Base-by-base conservation (phyloP, 2,888 invertebrate genomes). In the Chymomyza fuscimana region DNA sequence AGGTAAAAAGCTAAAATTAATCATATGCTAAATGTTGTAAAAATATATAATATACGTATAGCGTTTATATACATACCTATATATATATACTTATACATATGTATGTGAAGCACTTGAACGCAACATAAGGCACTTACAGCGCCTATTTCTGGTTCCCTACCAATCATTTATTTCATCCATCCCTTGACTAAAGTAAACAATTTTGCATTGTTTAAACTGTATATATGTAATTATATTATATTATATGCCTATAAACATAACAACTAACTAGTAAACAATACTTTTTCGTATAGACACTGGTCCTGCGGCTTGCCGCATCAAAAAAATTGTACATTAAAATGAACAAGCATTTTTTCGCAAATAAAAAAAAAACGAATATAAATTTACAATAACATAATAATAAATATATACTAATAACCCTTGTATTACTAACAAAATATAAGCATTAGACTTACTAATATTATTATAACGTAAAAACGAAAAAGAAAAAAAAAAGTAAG, bases 11-110 rank as follows among this genome's bases (percentile, higher is more conserved):
- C 51, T 12, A 60, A 32, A 56, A 61, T 63, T 16, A n/a, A 19
- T 25, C 15, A 67, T 72, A 82, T 71, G 81, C 76, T 87, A 78
- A 87, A 80, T 88, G 78, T 81, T 87, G 89, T 87, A 84, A 72
- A 82, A 65, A 32, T 61, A 64, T 54, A 10, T 46, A 54, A 50
- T 10, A 19, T 52, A 9, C 7, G 10, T 9, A 56, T 51, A 25
- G 22, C 1, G 16, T 6, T 61, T 58, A 59, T 32, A 65, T 29
- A 56, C 15, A 64, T n/a, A 64, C 0, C 29, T 40, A 46, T 61
- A 64, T 16, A 64, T 52, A 63, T 63, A 63, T 50, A 46, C 22
- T 3, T 36, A 36, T 46, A 50, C 16, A 56, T 68, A 56, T 73
- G 68, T 75, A 66, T 64, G 51, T 67, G 69, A 68, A 76, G 79